phyloP scores from a whole-genome alignment of 2,113 vertebrate genomes.

The Antidorcas marsupialis region DNA sequence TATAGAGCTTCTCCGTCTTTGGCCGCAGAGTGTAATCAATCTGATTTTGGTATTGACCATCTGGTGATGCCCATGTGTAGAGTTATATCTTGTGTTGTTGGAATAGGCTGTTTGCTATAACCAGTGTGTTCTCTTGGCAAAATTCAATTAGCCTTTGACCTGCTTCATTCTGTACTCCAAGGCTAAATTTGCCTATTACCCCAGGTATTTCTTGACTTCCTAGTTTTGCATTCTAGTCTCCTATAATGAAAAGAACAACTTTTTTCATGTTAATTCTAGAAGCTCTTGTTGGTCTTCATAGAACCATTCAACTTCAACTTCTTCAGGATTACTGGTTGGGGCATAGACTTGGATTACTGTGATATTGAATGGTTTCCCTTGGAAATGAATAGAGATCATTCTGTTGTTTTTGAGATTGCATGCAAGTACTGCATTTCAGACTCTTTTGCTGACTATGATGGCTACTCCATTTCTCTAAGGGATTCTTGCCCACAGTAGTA shows the following conservation, averaged over 20 bases:
- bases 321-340: not conserved
- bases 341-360: not conserved
- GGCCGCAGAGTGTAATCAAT: not conserved
- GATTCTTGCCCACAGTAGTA: not conserved
- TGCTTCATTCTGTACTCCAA: not conserved
- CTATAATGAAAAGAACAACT: not conserved
- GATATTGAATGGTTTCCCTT: not conserved
- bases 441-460: not conserved
- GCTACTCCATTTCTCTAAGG: not conserved
- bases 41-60: not conserved
- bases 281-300: not conserved
- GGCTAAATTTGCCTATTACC: not conserved
- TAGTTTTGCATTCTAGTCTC: not conserved
- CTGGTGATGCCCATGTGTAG: not conserved
- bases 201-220: not conserved
- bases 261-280: not conserved
- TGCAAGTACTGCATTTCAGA: not conserved
- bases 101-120: not conserved
- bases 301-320: not conserved
- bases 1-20: not conserved
- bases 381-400: not conserved
- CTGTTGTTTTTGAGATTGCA: not conserved
- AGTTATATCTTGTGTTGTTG: not conserved
- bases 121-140: not conserved
- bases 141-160: not conserved